Base-by-base conservation (phyloP, 2,888 invertebrate genomes). In the Plebejus anna region DNA sequence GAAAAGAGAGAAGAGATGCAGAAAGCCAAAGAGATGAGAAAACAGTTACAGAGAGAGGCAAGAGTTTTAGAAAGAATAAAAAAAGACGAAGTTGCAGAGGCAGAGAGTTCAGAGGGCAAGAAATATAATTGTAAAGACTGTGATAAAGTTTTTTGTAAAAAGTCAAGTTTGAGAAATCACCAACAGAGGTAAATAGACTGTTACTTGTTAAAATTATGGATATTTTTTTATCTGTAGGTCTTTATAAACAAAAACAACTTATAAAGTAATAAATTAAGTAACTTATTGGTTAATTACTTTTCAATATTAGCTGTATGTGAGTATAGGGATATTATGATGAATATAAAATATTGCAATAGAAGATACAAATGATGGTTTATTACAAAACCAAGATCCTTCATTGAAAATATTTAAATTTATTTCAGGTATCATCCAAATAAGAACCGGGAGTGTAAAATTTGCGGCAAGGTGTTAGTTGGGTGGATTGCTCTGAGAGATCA, bases 81-180 rank as follows among this genome's bases (percentile, higher is more conserved):
- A 16, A 80, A 81, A 36, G 81, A 78, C 11, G 84, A 83, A 66
- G 82, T 80, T 1, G 83, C 79, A 0, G 85, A 83, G 59, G 81
- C 80, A 0, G 78, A 76, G 0, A 80, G 78, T 4, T 77, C 80
- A 0, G 79, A 80, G 0, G 84, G 82, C 0, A 83, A 84, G 16
- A 80, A 80, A 2, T 89, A 84, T 77, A 84, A 86, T 0, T 94
- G 94, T 78, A 89, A 89, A 47, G 86, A 89, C 61, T 94, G 94
- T 77, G 89, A 90, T 51, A 90, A 90, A 61, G 83, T 86, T 0
- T 92, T 91, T 78, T 81, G 78, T 2, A 84, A 85, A 0, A 88
- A 86, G 7, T 85, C 85, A 0, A 88, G 89, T n/a, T 80, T 93
- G 79, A 89, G 88, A 79, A 90, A 87, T 55, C 94, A 94, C 81